These are phyloP conservation scores for Gymnoscelis rufifasciata DNA, from an alignment of 2,888 invertebrate genomes.

Conservation along the genomic window DNA sequence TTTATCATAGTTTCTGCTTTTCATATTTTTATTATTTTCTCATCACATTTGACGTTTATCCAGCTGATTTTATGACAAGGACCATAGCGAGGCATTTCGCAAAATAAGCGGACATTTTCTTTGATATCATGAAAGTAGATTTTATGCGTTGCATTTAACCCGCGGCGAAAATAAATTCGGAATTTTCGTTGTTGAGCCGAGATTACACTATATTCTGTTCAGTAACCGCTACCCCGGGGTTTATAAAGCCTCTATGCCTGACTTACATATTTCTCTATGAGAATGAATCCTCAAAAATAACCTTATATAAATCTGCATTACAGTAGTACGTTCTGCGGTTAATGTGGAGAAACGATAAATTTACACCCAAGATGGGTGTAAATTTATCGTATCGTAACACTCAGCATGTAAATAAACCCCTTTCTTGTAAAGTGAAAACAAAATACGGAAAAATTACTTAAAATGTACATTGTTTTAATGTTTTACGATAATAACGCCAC, in stretches of 20 bases:
- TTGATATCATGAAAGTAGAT: not conserved
- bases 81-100: not conserved
- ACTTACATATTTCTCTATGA: not conserved
- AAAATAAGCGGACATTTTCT: conserved; percentile 2
- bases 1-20: conserved; percentile 7
- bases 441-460: too few species aligned
- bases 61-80: not conserved
- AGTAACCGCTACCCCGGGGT: not conserved
- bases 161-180: not conserved
- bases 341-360: too few species aligned
- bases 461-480: too few species aligned
- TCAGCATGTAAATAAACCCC: too few species aligned
- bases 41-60: not conserved
- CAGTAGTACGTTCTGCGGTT: not conserved
- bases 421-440: too few species aligned
- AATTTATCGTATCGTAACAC: too few species aligned
- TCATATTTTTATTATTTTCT: conserved; percentile 2
- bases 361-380: too few species aligned
- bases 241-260: not conserved
- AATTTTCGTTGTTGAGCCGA: not conserved
- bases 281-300: not conserved
- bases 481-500: too few species aligned
- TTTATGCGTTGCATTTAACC: conserved; percentile 2
- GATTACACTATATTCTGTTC: not conserved
- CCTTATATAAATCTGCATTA: not conserved